These are phyloP conservation scores for Muntiacus muntjak DNA, from an alignment of 2,113 vertebrate genomes.

Conservation along the genomic window DNA sequence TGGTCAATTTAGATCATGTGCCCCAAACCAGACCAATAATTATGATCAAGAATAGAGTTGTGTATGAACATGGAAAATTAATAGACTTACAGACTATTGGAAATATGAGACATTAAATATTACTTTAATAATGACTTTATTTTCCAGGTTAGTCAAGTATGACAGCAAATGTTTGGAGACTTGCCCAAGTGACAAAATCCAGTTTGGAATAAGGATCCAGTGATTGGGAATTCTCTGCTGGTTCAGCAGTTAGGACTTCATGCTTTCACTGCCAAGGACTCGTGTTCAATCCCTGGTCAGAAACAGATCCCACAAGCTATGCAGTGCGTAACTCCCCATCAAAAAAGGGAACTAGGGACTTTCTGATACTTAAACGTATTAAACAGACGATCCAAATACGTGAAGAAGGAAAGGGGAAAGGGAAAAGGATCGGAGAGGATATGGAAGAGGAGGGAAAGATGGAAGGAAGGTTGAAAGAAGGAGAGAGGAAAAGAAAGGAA, in stretches of 20 bases:
- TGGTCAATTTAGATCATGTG: neutral
- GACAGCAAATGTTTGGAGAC: neutral
- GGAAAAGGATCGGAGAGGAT: neutral
- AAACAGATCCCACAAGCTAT: neutral
- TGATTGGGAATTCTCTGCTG: neutral
- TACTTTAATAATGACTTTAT: neutral
- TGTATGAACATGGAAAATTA: neutral
- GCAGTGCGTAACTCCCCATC: accelerated
- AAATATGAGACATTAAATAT: neutral
- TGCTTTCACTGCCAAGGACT: neutral
- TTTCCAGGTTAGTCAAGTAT: neutral
- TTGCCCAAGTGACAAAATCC: neutral
- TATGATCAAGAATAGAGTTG: neutral
- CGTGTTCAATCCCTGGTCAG: neutral
- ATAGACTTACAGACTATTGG: neutral
- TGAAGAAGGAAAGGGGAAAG: neutral
- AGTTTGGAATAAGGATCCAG: neutral
- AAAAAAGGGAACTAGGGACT: neutral
- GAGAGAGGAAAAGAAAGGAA: neutral
- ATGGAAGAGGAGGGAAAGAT: neutral
- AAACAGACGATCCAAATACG: neutral
- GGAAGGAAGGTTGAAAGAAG: neutral
- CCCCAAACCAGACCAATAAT: neutral
- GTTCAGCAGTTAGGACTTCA: neutral
- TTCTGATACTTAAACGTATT: neutral